Evolutionary conservation across 2,113 vertebrate species (phyloP).

Genomic region (Notothenia rossii): DNA sequence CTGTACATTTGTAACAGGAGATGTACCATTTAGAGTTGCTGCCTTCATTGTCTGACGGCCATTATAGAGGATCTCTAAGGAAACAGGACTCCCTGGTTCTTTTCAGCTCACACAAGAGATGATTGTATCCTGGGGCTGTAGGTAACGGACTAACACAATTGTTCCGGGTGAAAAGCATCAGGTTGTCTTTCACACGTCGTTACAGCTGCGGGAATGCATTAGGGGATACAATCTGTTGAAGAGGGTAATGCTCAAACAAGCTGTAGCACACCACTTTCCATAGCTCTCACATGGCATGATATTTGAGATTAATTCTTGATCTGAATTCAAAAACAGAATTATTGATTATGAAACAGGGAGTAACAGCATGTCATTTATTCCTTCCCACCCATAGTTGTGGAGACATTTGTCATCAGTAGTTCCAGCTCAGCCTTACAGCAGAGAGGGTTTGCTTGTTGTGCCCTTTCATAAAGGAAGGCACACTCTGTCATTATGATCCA

Average conservation of each 20-base stretch:
- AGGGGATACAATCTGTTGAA: constrained; percentile 6
- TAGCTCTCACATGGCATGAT: neutral
- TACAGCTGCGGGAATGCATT: constrained; percentile 26
- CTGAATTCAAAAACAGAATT: constrained; percentile 8
- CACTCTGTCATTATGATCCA: constrained; percentile 75
- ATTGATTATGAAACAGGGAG: neutral
- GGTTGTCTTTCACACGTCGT: constrained; percentile 52
- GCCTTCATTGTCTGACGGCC: constrained; percentile 48
- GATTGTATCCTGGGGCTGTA: constrained; percentile 57
- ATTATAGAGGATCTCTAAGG: constrained; percentile 43
- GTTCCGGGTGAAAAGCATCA: constrained; percentile 58
- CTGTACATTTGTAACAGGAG: constrained; percentile 39
- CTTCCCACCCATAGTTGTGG: constrained; percentile 23
- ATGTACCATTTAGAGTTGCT: constrained; percentile 19
- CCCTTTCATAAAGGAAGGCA: constrained; percentile 65
- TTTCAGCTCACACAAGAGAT: constrained; percentile 57
- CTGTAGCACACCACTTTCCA: neutral
- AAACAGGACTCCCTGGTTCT: constrained; percentile 56
- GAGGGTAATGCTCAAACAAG: neutral
- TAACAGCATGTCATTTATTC: neutral
- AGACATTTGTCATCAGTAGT: constrained; percentile 43
- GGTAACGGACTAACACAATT: constrained; percentile 51
- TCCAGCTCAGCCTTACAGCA: constrained; percentile 42
- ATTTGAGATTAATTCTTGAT: neutral
- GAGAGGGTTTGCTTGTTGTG: constrained; percentile 50